Conservation (phyloP, 2,888 invertebrate species). For the Byasa hedistus region DNA sequence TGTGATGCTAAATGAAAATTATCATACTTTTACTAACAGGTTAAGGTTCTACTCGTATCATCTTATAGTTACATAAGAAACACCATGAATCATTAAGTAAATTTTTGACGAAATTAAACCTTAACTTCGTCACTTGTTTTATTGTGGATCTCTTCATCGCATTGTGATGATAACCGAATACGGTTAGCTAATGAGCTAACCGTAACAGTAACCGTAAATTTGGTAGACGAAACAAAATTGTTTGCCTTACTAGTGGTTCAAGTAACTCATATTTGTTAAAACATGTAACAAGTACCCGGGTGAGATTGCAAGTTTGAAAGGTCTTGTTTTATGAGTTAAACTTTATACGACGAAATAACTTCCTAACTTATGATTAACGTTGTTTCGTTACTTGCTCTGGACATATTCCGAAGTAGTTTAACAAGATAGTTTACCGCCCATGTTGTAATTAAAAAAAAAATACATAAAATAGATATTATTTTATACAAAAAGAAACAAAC, state of each 20-base stretch:
- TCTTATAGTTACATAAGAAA: no score
- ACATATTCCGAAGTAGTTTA: constrained; percentile 21
- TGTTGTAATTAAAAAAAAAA: neutral
- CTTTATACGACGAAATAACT: constrained; percentile 30
- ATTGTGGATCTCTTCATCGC: no score
- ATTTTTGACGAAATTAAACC: no score
- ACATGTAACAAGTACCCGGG: constrained; percentile 22
- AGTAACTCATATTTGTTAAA: constrained; percentile 22
- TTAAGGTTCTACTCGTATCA: no score
- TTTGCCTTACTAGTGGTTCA: neutral
- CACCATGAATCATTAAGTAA: no score
- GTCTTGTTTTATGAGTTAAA: constrained; percentile 31
- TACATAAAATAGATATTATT: neutral
- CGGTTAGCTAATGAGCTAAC: no score
- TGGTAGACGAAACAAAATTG: neutral
- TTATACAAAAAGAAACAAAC: neutral
- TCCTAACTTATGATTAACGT: constrained; percentile 29
- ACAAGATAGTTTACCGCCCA: constrained; percentile 8
- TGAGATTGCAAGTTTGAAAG: constrained; percentile 29
- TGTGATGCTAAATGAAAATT: no score
- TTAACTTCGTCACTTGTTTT: no score
- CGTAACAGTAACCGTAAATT: no score
- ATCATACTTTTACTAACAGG: no score
- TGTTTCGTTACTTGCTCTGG: constrained; percentile 21
- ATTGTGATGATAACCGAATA: no score